These are phyloP conservation scores for Pelagia noctiluca DNA, from an alignment of 30 jellyfish, hydroid and myxozoan species.

Conservation along the genomic window DNA sequence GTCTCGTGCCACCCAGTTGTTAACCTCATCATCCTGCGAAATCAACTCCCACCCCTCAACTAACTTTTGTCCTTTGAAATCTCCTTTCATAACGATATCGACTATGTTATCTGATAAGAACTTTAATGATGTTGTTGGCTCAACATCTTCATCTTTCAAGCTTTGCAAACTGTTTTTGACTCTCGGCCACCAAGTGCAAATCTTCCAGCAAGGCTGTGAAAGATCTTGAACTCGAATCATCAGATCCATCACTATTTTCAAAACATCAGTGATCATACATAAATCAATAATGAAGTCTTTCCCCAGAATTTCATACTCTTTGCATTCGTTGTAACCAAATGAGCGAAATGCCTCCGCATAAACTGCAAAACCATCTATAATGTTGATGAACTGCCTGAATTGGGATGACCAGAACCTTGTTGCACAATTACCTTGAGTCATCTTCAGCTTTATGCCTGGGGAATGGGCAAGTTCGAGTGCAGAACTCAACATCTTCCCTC, in stretches of 20 bases:
- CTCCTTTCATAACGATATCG: neutral
- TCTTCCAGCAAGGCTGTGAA: slow-evolving; percentile 21
- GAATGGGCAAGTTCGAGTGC: slow-evolving; percentile 47
- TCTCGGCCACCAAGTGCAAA: slow-evolving; percentile 11
- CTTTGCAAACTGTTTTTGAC: neutral
- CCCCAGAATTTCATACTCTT: slow-evolving; percentile 40
- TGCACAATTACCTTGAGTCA: slow-evolving; percentile 35
- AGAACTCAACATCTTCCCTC: slow-evolving; percentile 52
- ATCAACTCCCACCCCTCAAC: slow-evolving; percentile 33
- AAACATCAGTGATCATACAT: slow-evolving; percentile 23
- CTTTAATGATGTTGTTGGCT: slow-evolving; percentile 1
- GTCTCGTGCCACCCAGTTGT: slow-evolving; percentile 38
- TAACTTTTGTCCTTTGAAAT: slow-evolving; percentile 4
- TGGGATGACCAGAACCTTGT: slow-evolving; percentile 52
- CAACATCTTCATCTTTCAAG: slow-evolving; percentile 1
- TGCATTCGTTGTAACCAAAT: slow-evolving; percentile 26
- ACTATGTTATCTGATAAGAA: neutral
- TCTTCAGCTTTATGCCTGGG: slow-evolving; percentile 4
- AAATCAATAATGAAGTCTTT: slow-evolving; percentile 21
- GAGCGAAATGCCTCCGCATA: slow-evolving; percentile 41
- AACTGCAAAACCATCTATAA: slow-evolving; percentile 10
- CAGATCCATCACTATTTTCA: slow-evolving; percentile 15
- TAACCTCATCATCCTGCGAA: neutral
- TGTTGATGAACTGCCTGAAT: slow-evolving; percentile 5
- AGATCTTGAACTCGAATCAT: slow-evolving; percentile 19